Conservation (phyloP, 2,113 vertebrate species). For the Oryctolagus cuniculus region DNA sequence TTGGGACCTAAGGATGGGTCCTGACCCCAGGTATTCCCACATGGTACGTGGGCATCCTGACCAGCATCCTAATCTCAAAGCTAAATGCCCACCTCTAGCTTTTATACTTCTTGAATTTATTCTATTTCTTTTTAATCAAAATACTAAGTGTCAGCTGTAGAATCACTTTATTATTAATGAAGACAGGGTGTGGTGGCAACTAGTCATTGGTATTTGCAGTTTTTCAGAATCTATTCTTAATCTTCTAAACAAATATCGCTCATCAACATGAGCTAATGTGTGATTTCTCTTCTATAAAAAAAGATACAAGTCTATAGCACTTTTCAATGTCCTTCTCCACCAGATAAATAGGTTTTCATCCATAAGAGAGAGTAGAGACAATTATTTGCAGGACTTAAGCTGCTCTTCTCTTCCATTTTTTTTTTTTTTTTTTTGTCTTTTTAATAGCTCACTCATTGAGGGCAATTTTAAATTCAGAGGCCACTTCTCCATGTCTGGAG, state of each 20-base stretch:
- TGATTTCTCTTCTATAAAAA: conserved; percentile 48
- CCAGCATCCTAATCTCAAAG: no score
- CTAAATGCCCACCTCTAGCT: background rate
- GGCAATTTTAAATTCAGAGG: background rate
- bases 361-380: conserved; percentile 11
- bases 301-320: background rate
- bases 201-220: conserved; percentile 26
- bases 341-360: background rate
- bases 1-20: no score
- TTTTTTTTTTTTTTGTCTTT: conserved; percentile 52
- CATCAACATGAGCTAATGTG: conserved; percentile 2
- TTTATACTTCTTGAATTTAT: conserved; percentile 2
- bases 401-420: background rate
- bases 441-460: background rate
- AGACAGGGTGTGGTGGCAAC: background rate
- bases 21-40: no score
- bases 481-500: background rate
- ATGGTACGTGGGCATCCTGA: no score
- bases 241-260: background rate
- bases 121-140: background rate
- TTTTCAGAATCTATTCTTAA: conserved; percentile 34
- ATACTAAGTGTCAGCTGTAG: background rate
- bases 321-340: background rate
- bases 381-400: background rate
- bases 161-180: background rate